Conservation (phyloP, 2,797 vertebrate species). For the Carapus acus region DNA sequence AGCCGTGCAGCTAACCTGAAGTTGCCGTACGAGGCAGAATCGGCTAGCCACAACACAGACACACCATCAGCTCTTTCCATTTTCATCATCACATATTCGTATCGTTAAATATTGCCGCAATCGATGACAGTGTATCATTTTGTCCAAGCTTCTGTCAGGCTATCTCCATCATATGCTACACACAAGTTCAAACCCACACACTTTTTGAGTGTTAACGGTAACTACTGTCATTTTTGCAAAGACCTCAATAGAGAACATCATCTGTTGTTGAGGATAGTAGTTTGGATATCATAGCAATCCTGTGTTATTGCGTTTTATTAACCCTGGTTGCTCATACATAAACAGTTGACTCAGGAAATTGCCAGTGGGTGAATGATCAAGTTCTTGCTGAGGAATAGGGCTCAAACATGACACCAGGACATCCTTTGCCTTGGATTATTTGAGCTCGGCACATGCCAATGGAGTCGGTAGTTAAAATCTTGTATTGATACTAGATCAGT, state of each 20-base stretch:
- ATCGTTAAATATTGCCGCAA: neutral
- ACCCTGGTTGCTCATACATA: neutral
- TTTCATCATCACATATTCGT: conserved; percentile 24
- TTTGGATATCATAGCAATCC: no score
- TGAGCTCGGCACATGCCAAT: no score
- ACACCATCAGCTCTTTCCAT: conserved; percentile 32
- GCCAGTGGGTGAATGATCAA: neutral
- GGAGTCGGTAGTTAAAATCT: conserved; percentile 13
- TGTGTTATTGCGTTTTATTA: neutral
- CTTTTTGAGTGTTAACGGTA: neutral
- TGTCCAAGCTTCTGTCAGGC: no score
- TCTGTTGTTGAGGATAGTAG: no score
- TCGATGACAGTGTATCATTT: neutral
- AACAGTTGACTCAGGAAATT: no score
- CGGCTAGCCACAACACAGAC: conserved; percentile 36
- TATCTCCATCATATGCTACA: no score
- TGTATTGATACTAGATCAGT: no score
- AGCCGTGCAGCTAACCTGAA: conserved; percentile 9
- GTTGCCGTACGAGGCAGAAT: conserved; percentile 24
- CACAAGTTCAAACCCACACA: no score
- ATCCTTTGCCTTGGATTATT: no score
- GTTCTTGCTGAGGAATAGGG: neutral
- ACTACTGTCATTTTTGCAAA: neutral
- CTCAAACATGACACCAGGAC: no score
- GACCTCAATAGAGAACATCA: no score